Percentiles rank a stretch among this genome's conserved stretches.
phyloP scores from a whole-genome alignment of 2,113 vertebrate species.

The Protobothrops mucrosquamatus region DNA sequence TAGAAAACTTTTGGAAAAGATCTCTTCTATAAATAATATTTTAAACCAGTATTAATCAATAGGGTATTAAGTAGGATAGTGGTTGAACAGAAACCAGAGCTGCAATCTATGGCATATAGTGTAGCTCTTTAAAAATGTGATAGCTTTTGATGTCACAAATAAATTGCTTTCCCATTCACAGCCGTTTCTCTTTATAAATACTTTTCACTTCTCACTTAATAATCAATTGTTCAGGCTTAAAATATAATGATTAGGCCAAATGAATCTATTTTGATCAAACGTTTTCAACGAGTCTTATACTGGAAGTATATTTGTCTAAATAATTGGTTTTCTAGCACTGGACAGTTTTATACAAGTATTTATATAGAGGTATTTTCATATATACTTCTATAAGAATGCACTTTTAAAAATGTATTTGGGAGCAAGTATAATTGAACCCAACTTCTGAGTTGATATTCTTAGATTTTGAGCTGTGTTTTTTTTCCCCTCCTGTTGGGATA shows the following conservation, averaged over 20 bases:
- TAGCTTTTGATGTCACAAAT: constrained; percentile 12
- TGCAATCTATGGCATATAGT: not conserved
- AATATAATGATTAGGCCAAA: constrained; percentile 12
- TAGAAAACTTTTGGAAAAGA: not conserved
- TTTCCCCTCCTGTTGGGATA: not conserved
- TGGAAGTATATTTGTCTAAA: not conserved
- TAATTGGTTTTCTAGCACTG: not conserved
- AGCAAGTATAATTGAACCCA: not conserved
- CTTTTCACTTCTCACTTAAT: constrained; percentile 9
- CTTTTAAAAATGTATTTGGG: not conserved
- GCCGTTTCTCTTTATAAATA: constrained; percentile 18
- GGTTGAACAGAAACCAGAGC: not conserved
- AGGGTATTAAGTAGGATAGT: not conserved
- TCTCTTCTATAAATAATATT: not conserved
- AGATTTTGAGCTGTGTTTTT: not conserved
- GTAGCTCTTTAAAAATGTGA: not conserved
- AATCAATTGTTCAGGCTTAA: constrained; percentile 9
- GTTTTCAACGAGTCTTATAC: not conserved
- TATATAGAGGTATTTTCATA: not conserved
- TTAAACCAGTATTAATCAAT: not conserved
- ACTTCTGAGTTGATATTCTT: not conserved
- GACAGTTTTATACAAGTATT: not conserved
- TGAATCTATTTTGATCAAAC: constrained; percentile 8
- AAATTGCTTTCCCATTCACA: constrained; percentile 15
- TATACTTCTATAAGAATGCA: not conserved